Conservation (phyloP, 2,888 invertebrate genomes). For the Ptychoptera albimana region DNA sequence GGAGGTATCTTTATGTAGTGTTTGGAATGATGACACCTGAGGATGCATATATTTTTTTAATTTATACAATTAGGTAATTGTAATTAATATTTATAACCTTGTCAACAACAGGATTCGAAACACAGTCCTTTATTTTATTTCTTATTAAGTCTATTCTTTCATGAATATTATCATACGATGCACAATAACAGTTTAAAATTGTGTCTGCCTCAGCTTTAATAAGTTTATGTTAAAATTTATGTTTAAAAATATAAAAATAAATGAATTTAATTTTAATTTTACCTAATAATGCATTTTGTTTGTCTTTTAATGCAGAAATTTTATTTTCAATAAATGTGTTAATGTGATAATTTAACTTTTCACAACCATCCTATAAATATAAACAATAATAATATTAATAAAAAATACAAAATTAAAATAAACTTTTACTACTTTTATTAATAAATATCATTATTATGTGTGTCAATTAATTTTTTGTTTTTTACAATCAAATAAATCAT, state of each 20-base stretch:
- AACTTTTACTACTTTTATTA: neutral
- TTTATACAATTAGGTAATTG: too few species aligned
- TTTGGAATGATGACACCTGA: slow-evolving; percentile 39
- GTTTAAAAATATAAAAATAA: neutral
- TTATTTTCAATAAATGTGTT: slow-evolving; percentile 35
- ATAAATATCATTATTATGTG: neutral
- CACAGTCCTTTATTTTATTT: neutral
- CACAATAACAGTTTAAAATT: neutral
- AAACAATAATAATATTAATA: slow-evolving; percentile 4
- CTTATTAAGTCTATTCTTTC: slow-evolving; percentile 1
- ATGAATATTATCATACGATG: neutral
- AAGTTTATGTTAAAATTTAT: neutral
- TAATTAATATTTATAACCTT: too few species aligned
- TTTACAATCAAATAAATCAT: neutral
- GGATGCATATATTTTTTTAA: neutral
- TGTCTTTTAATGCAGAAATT: slow-evolving; percentile 33
- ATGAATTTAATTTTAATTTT: slow-evolving; percentile 31
- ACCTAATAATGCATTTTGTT: slow-evolving; percentile 30
- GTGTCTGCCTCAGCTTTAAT: neutral
- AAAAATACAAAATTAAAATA: neutral
- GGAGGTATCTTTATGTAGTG: slow-evolving; percentile 39
- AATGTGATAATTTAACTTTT: slow-evolving; percentile 37
- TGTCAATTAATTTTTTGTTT: neutral
- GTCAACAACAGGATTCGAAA: neutral
- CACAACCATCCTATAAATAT: slow-evolving; percentile 33